phyloP scores from a whole-genome alignment of 2,888 invertebrate genomes.

The Troilus luridus region DNA sequence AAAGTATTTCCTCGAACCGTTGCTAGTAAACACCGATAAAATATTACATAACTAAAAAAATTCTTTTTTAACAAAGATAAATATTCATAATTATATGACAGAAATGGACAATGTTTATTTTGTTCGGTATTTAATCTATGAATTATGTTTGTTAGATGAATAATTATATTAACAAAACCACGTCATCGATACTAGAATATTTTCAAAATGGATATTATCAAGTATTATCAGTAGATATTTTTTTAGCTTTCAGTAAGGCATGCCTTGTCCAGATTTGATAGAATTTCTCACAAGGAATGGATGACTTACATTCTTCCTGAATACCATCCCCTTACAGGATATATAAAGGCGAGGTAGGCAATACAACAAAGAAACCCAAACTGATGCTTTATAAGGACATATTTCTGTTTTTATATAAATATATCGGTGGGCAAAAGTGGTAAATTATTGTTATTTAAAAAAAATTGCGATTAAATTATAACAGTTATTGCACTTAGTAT shows the following conservation, averaged over 20 bases:
- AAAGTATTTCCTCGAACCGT: too few species aligned
- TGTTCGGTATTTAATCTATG: too few species aligned
- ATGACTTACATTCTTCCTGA: slow-evolving; percentile 38
- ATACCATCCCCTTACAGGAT: slow-evolving; percentile 36
- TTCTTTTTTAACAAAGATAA: too few species aligned
- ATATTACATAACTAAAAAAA: too few species aligned
- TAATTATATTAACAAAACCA: not conserved
- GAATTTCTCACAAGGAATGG: slow-evolving; percentile 38
- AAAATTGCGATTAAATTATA: too few species aligned
- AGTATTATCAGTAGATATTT: not conserved
- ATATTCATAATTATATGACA: too few species aligned
- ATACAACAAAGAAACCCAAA: slow-evolving; percentile 31
- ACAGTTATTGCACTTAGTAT: too few species aligned
- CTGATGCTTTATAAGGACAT: slow-evolving; percentile 6
- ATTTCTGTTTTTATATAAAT: not conserved
- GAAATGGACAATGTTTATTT: too few species aligned
- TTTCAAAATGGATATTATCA: not conserved
- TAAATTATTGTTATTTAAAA: too few species aligned
- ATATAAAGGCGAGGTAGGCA: slow-evolving; percentile 37
- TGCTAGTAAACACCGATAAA: too few species aligned
- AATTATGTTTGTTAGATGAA: too few species aligned
- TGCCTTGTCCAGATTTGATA: slow-evolving; percentile 35
- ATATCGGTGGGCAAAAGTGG: not conserved
- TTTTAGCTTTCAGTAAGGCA: not conserved
- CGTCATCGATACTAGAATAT: not conserved